Conservation (phyloP, 2,113 vertebrate species). For the Cranoglanis bouderius region DNA sequence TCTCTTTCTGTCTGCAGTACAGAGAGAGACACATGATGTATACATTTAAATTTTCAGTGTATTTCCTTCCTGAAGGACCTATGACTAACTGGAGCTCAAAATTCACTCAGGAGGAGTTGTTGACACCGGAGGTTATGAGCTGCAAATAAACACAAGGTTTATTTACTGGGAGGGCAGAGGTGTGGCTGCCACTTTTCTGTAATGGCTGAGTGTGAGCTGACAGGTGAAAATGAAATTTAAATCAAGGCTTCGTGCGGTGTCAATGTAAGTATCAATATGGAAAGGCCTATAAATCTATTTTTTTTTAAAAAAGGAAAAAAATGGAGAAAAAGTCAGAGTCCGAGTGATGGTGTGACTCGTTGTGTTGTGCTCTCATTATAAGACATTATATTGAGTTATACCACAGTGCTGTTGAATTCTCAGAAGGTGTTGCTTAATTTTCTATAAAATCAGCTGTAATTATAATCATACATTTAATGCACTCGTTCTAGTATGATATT, state of each 20-base stretch:
- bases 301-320: not conserved
- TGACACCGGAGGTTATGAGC: constrained; percentile 32
- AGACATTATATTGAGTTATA: not conserved
- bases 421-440: not conserved
- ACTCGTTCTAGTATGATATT: not conserved
- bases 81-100: constrained; percentile 12
- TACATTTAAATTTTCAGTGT: constrained; percentile 6
- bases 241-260: not conserved
- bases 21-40: not conserved
- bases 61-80: not conserved
- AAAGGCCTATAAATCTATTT: not conserved
- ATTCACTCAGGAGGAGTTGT: constrained; percentile 12
- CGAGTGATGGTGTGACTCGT: not conserved
- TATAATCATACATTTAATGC: not conserved
- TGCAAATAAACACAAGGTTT: constrained; percentile 29
- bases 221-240: constrained; percentile 25
- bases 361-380: not conserved
- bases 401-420: not conserved
- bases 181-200: constrained; percentile 16
- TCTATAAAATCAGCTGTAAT: not conserved
- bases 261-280: not conserved
- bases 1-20: not conserved
- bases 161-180: constrained; percentile 15
- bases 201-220: constrained; percentile 10
- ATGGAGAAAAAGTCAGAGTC: not conserved